Evolutionary conservation across 30 jellyfish, hydroid and myxozoan genomes (phyloP).

Genomic region (Hydractinia symbiolongicarpus): DNA sequence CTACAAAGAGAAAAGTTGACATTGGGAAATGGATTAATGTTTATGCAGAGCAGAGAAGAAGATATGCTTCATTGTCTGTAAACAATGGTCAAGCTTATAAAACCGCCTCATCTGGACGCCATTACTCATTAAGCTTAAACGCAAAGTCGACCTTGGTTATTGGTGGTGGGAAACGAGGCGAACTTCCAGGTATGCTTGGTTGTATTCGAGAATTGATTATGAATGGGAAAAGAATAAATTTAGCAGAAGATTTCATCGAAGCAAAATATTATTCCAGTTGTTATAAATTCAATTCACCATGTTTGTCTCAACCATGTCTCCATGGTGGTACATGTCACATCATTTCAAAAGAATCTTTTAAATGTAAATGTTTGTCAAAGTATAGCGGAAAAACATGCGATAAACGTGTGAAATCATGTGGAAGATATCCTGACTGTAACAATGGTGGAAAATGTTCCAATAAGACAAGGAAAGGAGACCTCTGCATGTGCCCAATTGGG

Average conservation of each 20-base stretch:
- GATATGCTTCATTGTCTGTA: slow-evolving; percentile 49
- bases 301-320: slow-evolving; percentile 37
- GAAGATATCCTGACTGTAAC: slow-evolving; percentile 3
- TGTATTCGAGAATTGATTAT: slow-evolving; percentile 55
- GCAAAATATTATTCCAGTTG: slow-evolving; percentile 47
- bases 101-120: slow-evolving; percentile 47
- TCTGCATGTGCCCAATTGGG: slow-evolving; percentile 35
- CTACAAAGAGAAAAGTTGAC: slow-evolving; percentile 19
- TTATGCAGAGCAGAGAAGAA: slow-evolving; percentile 47
- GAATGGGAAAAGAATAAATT: slow-evolving; percentile 43
- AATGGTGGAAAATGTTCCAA: slow-evolving; percentile 27
- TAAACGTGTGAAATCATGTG: slow-evolving; percentile 7
- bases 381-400: slow-evolving; percentile 21
- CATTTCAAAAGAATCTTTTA: slow-evolving; percentile 14
- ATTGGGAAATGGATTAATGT: slow-evolving; percentile 54
- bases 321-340: slow-evolving; percentile 23
- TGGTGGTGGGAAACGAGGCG: slow-evolving; percentile 46
- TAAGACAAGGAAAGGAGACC: neutral
- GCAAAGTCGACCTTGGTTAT: slow-evolving; percentile 29
- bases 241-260: slow-evolving; percentile 42
- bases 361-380: slow-evolving; percentile 16
- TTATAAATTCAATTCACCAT: slow-evolving; percentile 26
- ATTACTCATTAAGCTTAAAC: slow-evolving; percentile 53
- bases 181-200: slow-evolving; percentile 47
- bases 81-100: slow-evolving; percentile 53